phyloP scores from a whole-genome alignment of 2,888 invertebrate genomes.

The Ditula angustiorana region DNA sequence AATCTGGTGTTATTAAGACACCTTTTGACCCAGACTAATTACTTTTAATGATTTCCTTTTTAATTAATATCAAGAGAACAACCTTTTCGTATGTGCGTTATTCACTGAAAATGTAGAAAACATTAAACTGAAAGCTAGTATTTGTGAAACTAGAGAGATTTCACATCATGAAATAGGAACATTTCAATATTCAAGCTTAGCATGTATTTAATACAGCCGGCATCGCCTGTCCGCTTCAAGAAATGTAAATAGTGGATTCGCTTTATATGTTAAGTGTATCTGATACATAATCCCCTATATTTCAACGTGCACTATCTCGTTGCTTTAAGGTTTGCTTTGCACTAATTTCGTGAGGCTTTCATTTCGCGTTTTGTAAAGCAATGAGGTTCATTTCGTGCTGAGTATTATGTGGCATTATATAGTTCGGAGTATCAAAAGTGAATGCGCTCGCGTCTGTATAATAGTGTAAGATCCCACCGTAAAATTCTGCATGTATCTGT shows the following conservation, averaged over 20 bases:
- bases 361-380: conserved; percentile 29
- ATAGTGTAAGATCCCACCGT: too few species aligned
- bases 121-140: not conserved
- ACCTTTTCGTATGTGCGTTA: too few species aligned
- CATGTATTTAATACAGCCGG: conserved; percentile 22
- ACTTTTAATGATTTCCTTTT: too few species aligned
- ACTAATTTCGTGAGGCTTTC: conserved; percentile 15
- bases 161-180: conserved; percentile 4
- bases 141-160: conserved; percentile 1
- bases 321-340: conserved; percentile 5
- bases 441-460: conserved; percentile 22
- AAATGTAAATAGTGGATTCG: conserved; percentile 28
- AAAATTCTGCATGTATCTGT: too few species aligned
- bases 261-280: conserved; percentile 20
- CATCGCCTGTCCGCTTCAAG: conserved; percentile 7
- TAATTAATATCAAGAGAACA: too few species aligned
- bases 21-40: too few species aligned
- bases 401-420: too few species aligned
- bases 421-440: conserved; percentile 27
- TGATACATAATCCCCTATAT: conserved; percentile 3
- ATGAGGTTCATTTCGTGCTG: conserved; percentile 29
- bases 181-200: conserved; percentile 33
- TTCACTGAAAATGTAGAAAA: too few species aligned
- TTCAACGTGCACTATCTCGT: conserved; percentile 3
- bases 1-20: too few species aligned